These are phyloP conservation scores for Chitala chitala DNA, from an alignment of 2,113 vertebrate species.

Conservation along the genomic window DNA sequence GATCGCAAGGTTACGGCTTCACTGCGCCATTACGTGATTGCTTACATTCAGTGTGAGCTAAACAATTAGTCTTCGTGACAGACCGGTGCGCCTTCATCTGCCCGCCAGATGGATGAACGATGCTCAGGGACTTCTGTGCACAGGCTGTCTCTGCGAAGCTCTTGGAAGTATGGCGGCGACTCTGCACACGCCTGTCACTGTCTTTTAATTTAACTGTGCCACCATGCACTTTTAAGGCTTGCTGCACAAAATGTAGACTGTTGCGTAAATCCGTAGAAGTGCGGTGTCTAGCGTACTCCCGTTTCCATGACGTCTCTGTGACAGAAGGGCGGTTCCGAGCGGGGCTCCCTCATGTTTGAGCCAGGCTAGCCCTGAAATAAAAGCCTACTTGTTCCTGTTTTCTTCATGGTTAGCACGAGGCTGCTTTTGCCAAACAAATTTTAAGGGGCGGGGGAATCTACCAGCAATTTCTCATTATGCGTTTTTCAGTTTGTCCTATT, in stretches of 20 bases:
- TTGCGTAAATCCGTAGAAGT: neutral
- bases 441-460: neutral
- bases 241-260: neutral
- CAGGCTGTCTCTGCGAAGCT: too few species aligned
- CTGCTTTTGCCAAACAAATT: conserved; percentile 16
- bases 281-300: too few species aligned
- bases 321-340: too few species aligned
- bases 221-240: neutral
- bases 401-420: conserved; percentile 14
- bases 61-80: too few species aligned
- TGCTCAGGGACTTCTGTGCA: too few species aligned
- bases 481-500: neutral
- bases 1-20: too few species aligned
- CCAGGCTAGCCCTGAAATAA: neutral
- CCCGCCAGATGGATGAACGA: too few species aligned
- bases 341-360: too few species aligned
- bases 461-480: neutral
- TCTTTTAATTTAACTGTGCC: neutral
- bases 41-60: too few species aligned
- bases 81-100: too few species aligned
- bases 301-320: neutral
- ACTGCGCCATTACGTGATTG: too few species aligned
- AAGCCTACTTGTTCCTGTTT: conserved; percentile 6
- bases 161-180: too few species aligned
- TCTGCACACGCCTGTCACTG: neutral